A percentile compares a stretch with the other conserved stretches of the same genome.
These are phyloP conservation scores for Solenopsis invicta DNA, from an alignment of 1,140 invertebrate genomes.

Conservation along the genomic window DNA sequence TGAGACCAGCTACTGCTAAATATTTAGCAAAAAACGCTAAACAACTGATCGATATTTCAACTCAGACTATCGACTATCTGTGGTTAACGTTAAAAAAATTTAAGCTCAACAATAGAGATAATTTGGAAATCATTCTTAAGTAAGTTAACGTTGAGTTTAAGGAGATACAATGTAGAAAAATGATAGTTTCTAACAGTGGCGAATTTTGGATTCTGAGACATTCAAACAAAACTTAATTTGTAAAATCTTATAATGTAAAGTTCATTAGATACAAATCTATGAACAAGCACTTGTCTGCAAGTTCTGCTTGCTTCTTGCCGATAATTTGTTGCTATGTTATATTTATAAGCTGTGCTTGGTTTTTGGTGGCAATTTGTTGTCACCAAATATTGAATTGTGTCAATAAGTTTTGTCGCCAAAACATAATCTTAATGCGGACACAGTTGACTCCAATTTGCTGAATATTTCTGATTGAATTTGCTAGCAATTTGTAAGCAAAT, in stretches of 20 bases:
- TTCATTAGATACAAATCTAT: background rate
- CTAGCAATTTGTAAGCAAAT: no score
- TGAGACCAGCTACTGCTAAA: slow-evolving; percentile 92
- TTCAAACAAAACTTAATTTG: background rate
- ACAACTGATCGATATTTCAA: slow-evolving; percentile 86
- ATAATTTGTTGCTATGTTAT: no score
- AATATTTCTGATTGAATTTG: no score
- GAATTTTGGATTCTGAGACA: background rate
- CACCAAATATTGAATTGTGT: no score
- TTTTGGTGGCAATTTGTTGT: no score
- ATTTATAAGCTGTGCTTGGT: no score
- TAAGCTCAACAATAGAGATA: slow-evolving; percentile 93
- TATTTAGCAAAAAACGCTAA: slow-evolving; percentile 90
- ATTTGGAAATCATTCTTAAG: slow-evolving; percentile 93
- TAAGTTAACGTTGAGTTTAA: slow-evolving; percentile 80
- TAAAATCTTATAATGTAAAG: background rate
- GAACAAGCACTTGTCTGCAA: no score
- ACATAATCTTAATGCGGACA: no score
- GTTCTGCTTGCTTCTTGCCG: no score
- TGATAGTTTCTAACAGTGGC: background rate
- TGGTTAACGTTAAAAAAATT: slow-evolving; percentile 89
- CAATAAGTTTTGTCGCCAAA: no score
- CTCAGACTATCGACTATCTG: slow-evolving; percentile 86
- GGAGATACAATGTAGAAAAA: background rate
- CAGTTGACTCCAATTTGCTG: no score